A percentile compares a stretch with the other conserved stretches of the same genome.
phyloP scores from a whole-genome alignment of 2,888 invertebrate genomes.

The Hypomecis atomaria region DNA sequence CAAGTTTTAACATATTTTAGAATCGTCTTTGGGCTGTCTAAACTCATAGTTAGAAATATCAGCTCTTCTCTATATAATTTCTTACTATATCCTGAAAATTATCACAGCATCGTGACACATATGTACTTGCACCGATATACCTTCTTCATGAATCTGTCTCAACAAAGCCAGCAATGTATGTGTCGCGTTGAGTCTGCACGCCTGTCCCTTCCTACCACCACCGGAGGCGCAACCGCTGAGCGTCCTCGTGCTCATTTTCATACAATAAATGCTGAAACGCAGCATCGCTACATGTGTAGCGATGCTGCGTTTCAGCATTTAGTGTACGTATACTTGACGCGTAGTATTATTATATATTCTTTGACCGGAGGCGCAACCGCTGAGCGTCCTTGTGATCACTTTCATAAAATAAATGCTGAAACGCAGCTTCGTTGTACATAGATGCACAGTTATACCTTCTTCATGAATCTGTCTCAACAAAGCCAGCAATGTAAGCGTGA shows the following conservation, averaged over 20 bases:
- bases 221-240: conserved; percentile 64
- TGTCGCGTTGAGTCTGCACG: conserved; percentile 67
- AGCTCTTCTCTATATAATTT: no score
- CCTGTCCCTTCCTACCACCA: conserved; percentile 72
- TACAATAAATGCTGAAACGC: conserved; percentile 55
- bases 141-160: conserved; percentile 56
- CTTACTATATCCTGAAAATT: no score
- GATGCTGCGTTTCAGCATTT: background rate
- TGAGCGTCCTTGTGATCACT: no score
- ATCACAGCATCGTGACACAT: conserved; percentile 28
- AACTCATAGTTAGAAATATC: no score
- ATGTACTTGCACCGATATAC: conserved; percentile 75
- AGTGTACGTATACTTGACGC: no score
- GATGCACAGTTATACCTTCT: conserved; percentile 67
- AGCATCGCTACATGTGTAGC: no score
- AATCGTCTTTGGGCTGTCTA: no score
- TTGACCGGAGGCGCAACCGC: no score
- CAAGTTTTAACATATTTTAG: no score
- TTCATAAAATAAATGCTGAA: no score
- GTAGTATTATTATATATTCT: no score
- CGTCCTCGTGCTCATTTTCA: conserved; percentile 55
- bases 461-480: conserved; percentile 60
- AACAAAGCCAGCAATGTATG: conserved; percentile 65
- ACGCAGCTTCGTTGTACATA: conserved; percentile 29
- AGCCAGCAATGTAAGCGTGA: conserved; percentile 62